Conservation (phyloP, 2,797 vertebrate genomes). For the Coracias cyanogaster region DNA sequence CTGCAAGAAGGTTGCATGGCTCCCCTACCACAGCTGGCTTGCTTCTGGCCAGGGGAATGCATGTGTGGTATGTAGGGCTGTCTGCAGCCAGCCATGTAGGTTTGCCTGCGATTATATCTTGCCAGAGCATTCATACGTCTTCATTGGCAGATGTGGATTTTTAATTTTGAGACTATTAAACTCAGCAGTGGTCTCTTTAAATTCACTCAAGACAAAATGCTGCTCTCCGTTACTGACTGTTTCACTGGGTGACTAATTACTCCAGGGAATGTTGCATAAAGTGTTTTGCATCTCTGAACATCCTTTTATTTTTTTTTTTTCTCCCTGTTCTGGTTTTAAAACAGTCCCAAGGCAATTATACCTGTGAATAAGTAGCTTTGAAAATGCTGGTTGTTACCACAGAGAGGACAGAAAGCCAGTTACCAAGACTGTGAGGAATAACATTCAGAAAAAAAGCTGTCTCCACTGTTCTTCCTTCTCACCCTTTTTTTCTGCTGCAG, state of each 20-base stretch:
- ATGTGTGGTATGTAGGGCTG: neutral
- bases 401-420: neutral
- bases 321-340: neutral
- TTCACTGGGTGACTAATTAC: neutral
- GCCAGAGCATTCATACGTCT: neutral
- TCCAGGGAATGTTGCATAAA: neutral
- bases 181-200: neutral
- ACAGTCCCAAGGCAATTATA: neutral
- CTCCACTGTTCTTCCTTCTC: neutral
- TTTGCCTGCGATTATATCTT: neutral
- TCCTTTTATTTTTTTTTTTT: no score
- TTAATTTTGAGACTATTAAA: neutral
- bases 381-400: neutral
- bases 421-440: neutral
- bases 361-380: neutral
- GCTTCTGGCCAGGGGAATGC: neutral
- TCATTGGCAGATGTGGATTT: neutral
- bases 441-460: neutral
- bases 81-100: neutral
- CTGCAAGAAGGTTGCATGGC: neutral
- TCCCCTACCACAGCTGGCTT: neutral
- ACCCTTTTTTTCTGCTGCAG: neutral
- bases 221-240: neutral
- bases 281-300: neutral
- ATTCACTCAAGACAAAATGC: neutral